Evolutionary conservation across 2,797 vertebrate genomes (phyloP).

Genomic region (Phylloscopus collybita): DNA sequence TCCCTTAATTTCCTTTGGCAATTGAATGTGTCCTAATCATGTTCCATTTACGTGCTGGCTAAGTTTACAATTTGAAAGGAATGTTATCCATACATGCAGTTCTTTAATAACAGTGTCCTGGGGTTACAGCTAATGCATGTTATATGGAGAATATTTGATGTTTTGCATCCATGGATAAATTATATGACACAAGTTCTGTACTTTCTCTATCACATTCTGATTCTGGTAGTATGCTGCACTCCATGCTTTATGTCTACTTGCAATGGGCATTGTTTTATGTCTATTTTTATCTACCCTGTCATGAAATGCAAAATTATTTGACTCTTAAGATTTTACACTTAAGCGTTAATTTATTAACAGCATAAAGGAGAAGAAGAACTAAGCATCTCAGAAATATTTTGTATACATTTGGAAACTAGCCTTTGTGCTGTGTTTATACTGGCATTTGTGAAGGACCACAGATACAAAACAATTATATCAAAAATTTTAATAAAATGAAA

Average conservation of each 20-base stretch:
- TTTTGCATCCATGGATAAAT: not conserved
- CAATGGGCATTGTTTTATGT: not conserved
- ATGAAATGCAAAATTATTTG: not conserved
- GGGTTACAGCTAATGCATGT: not conserved
- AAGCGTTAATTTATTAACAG: not conserved
- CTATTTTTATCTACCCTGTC: not conserved
- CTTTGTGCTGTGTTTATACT: not conserved
- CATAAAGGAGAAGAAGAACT: not conserved
- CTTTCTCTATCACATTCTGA: not conserved
- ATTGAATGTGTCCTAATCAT: not conserved
- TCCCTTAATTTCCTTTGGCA: not conserved
- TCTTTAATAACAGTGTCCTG: not conserved
- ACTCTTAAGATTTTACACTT: not conserved
- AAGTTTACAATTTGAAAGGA: not conserved
- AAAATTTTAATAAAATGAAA: not conserved
- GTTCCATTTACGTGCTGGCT: not conserved
- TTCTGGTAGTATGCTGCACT: not conserved
- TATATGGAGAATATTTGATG: not conserved
- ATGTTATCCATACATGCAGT: not conserved
- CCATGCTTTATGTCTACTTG: not conserved
- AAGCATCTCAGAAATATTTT: not conserved
- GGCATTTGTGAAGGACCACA: not conserved
- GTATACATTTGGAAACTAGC: not conserved
- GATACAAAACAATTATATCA: not conserved
- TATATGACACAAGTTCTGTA: not conserved